Evolutionary conservation across 1,140 invertebrate genomes (phyloP).

Genomic region (Leptoteleia sp.): DNA sequence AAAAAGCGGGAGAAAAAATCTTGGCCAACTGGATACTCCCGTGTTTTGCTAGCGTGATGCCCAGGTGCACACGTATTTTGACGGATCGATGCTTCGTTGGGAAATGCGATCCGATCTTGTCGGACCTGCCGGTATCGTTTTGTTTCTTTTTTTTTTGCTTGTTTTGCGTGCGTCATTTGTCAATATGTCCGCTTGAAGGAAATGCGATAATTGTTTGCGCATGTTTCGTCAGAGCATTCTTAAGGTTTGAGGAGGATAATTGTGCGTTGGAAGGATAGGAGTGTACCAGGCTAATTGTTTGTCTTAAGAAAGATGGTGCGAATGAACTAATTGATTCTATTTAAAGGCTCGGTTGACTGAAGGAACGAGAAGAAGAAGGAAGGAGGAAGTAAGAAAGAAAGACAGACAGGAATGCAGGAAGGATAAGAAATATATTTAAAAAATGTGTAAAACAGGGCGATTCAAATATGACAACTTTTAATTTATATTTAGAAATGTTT

Average conservation of each 20-base stretch:
- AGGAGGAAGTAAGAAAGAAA: too few species aligned
- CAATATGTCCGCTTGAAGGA: slow-evolving; percentile 18
- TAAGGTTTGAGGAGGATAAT: slow-evolving; percentile 39
- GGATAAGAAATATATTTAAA: too few species aligned
- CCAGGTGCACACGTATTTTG: slow-evolving; percentile 28
- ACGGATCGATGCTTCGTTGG: slow-evolving; percentile 31
- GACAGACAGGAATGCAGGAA: too few species aligned
- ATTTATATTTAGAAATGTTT: too few species aligned
- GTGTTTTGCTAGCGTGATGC: slow-evolving; percentile 21
- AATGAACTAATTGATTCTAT: slow-evolving; percentile 42
- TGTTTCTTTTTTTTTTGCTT: slow-evolving; percentile 18
- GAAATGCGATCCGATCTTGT: slow-evolving; percentile 24
- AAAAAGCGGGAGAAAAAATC: slow-evolving; percentile 12
- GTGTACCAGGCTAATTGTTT: slow-evolving; percentile 26
- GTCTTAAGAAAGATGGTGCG: slow-evolving; percentile 1
- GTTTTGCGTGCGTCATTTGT: slow-evolving; percentile 33
- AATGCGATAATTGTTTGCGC: slow-evolving; percentile 41
- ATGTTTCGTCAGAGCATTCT: slow-evolving; percentile 47
- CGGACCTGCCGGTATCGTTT: background rate
- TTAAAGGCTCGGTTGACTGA: background rate
- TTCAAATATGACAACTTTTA: too few species aligned
- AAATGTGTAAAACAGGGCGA: too few species aligned
- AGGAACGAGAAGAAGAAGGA: too few species aligned
- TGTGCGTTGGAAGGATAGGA: slow-evolving; percentile 8
- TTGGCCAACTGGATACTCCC: slow-evolving; percentile 37